phyloP scores from a whole-genome alignment of 2,113 vertebrate genomes.

The Melanerpes aurifrons region DNA sequence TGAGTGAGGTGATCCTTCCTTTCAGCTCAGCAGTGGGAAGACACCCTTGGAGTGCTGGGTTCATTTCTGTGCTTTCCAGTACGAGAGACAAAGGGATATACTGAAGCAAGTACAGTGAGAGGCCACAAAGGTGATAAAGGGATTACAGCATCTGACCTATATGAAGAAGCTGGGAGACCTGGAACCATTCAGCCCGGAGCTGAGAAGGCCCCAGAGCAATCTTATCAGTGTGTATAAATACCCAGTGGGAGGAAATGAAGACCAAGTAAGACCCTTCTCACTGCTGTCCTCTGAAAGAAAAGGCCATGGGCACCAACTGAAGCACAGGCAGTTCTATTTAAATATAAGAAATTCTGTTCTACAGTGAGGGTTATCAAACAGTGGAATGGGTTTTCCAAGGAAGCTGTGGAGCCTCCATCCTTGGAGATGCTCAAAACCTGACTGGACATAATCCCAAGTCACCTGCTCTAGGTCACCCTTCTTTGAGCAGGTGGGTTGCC shows the following conservation, averaged over 20 bases:
- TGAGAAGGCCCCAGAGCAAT: neutral
- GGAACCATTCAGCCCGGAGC: neutral
- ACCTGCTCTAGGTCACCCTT: neutral
- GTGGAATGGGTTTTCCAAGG: neutral
- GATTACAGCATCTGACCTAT: too few relatives aligned
- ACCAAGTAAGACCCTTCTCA: neutral
- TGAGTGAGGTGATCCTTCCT: neutral
- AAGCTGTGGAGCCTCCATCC: neutral
- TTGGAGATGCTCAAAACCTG: neutral
- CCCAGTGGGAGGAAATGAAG: too few relatives aligned
- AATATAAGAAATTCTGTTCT: neutral
- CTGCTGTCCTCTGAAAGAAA: neutral
- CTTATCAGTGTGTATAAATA: neutral
- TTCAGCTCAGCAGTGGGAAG: neutral
- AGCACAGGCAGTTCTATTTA: neutral
- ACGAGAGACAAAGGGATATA: too few relatives aligned
- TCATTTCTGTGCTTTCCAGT: neutral
- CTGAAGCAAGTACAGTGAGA: neutral
- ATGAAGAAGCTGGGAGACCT: too few relatives aligned
- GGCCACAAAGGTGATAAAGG: too few relatives aligned
- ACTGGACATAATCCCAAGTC: neutral
- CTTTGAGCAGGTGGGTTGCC: neutral
- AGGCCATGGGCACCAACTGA: neutral
- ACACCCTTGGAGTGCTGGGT: neutral
- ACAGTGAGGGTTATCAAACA: neutral